Evolutionary conservation across 2,888 invertebrate species (phyloP), one percentile per base, ranked within the genome.

Genomic region (Alviniconcha strummeri): DNA sequence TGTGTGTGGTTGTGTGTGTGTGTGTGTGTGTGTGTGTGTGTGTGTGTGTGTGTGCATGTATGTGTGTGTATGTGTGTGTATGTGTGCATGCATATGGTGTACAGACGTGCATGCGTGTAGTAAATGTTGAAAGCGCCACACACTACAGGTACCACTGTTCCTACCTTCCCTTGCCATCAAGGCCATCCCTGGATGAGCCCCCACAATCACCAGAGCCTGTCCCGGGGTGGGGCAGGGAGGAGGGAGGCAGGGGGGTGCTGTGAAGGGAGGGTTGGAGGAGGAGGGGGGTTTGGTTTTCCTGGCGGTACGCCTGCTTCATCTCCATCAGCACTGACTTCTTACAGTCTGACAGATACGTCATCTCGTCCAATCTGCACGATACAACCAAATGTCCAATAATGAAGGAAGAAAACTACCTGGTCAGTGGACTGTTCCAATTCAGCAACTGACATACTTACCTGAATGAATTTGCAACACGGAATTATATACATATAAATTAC

Each of bases 221-320:
- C 52, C 71, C 57, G 67, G 67, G 4, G 57, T 52, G 79, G 60
- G 19, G 71, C 72, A 72, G 56, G 72, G 15, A 36, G 13, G 80
- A 55, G 19, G 81, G 60, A 17, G 52, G 64, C 56, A 69, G 52
- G 75, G 82, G 77, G 17, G 82, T 82, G 77, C 69, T 77, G 55
- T 82, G 77, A 7, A 69, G 55, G 67, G 56, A 36, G 8, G 79
- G 57, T 52, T 67, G 69, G 36, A 57, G 79, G 15, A 85, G 19
- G 56, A 80, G 85, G 54, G 87, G 88, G 19, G 90, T 89, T 55
- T 88, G 86, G 80, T 87, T 91, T 74, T 89, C 88, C 52, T 87
- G 83, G 74, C 88, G 86, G 77, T 91, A 91, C 19, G 81, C 78
- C 79, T 86, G 88, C 86, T 89, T 89, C 11, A 91, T 83, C 54